Evolutionary conservation across 2,113 vertebrate genomes (phyloP).

Genomic region (Misgurnus mizolepis): DNA sequence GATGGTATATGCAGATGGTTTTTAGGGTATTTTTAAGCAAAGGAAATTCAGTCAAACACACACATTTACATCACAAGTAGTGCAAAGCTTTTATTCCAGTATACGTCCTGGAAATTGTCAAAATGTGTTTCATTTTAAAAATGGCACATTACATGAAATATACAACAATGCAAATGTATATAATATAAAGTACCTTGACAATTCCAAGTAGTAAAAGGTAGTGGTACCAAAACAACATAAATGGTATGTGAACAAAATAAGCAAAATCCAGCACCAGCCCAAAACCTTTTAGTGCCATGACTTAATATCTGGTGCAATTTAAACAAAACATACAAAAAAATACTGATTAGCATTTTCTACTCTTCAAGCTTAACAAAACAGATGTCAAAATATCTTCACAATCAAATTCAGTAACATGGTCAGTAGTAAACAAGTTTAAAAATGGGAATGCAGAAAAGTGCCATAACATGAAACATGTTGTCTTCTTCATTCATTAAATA

Average conservation of each 20-base stretch:
- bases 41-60: background rate
- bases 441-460: slow-evolving; percentile 23
- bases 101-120: slow-evolving; percentile 2
- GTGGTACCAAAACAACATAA: slow-evolving; percentile 19
- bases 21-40: background rate
- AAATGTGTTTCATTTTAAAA: slow-evolving; percentile 61
- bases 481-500: slow-evolving; percentile 33
- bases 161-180: background rate
- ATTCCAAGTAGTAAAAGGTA: slow-evolving; percentile 34
- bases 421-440: slow-evolving; percentile 12
- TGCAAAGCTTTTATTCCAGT: slow-evolving; percentile 44
- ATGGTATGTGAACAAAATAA: slow-evolving; percentile 9
- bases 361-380: background rate
- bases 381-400: background rate
- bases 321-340: slow-evolving; percentile 19
- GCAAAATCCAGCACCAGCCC: slow-evolving; percentile 3
- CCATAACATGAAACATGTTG: background rate
- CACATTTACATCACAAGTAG: background rate
- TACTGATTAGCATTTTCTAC: background rate
- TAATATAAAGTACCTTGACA: slow-evolving; percentile 19
- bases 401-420: background rate
- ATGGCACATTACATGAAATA: slow-evolving; percentile 3
- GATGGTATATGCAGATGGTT: background rate
- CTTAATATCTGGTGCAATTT: slow-evolving; percentile 15
- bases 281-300: slow-evolving; percentile 22